These are phyloP conservation scores for Beris morrisii DNA, from an alignment of 2,888 invertebrate species.

Conservation along the genomic window DNA sequence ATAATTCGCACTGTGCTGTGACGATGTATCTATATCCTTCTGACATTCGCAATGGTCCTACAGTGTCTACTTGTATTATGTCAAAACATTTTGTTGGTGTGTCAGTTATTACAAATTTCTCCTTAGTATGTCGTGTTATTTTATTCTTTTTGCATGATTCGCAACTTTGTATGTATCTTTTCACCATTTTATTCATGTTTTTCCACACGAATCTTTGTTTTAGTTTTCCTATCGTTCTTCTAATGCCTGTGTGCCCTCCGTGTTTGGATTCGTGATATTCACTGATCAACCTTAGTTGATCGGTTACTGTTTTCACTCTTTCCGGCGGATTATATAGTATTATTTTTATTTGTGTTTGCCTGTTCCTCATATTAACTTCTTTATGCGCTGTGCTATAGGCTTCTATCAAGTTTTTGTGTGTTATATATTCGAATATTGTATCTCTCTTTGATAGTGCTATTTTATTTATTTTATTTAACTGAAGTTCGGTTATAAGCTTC, in stretches of 20 bases:
- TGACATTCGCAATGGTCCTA: conserved; percentile 26
- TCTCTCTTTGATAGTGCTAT: not conserved
- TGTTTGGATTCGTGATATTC: too few species aligned
- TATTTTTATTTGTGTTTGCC: not conserved
- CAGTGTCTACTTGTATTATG: conserved; percentile 30
- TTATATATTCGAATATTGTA: not conserved
- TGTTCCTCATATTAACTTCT: not conserved
- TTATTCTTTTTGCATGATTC: conserved; percentile 35
- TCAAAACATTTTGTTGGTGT: conserved; percentile 34
- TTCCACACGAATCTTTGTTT: too few species aligned
- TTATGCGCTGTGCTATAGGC: too few species aligned
- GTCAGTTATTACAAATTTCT: conserved; percentile 31
- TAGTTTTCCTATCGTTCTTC: not conserved
- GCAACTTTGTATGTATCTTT: not conserved
- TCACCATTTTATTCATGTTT: too few species aligned
- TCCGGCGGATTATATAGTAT: not conserved
- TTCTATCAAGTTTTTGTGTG: not conserved
- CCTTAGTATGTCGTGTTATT: conserved; percentile 31
- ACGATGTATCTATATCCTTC: conserved; percentile 22
- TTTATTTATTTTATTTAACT: not conserved
- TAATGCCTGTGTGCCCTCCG: too few species aligned
- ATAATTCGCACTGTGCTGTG: conserved; percentile 23
- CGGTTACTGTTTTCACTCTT: not conserved
- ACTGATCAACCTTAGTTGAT: too few species aligned
- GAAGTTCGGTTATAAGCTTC: not conserved